Base-by-base conservation (phyloP, 2,888 invertebrate genomes). In the Zaprionus lineosus region DNA sequence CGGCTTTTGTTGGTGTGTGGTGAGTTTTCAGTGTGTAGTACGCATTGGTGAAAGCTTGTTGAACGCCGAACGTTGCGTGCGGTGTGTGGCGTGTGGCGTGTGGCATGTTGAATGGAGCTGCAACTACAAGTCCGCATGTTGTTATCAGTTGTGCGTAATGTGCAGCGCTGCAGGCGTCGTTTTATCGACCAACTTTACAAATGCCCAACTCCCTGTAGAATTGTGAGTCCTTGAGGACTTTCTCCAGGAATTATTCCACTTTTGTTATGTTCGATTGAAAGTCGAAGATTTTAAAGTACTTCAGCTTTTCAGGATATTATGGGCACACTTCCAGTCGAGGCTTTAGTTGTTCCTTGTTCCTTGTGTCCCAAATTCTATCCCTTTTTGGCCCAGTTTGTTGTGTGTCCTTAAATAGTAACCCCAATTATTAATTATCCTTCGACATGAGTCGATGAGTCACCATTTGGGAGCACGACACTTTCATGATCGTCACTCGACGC, bases 1-100 rank as follows among this genome's bases (percentile, higher is more conserved):
- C 81, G 81, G 81, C 81, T 57, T 82, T 82, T 64, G 72, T 82
- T 84, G 82, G 75, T 81, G 78, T 67, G 36, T 74, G 82, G 74
- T 84, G 78, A 65, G 47, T 82, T 74, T 57, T 5, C n/a, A n/a
- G 21, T 2, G 9, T 4, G 15, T 44, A 46, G 41, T 46, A 59
- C 58, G 41, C 61, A 60, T 83, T 81, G 84, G 74, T 83, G 84
- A 21, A 82, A 46, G 74, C 71, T 71, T 71, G 67, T 74, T 74
- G 73, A 69, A 69, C n/a, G n/a, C n/a, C n/a, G n/a, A n/a, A n/a
- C n/a, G n/a, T n/a, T n/a, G n/a, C n/a, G n/a, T n/a, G n/a, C n/a
- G n/a, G n/a, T n/a, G n/a, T 59, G 47, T 48, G 40, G 39, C 59
- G 39, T 18, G 43, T 19, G 19, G 16, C 19, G 41, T 29, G 41